Percentiles rank a stretch among this genome's conserved stretches.
phyloP scores from a whole-genome alignment of 1,140 invertebrate genomes.

The Drosophila oshimai region DNA sequence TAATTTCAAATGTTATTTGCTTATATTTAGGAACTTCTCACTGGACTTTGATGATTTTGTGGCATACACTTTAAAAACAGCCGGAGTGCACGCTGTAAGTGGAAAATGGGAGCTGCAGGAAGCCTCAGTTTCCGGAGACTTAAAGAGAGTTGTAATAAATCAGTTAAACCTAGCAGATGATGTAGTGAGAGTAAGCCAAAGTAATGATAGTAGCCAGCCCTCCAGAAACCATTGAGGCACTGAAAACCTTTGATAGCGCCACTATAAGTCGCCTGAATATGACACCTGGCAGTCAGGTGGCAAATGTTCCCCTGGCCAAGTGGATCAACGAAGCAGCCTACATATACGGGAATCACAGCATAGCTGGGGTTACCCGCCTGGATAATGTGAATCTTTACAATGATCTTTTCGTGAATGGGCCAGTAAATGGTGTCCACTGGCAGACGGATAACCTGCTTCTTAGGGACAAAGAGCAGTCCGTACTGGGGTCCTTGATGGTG shows the following conservation, averaged over 20 bases:
- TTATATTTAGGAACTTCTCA: constrained; percentile 36
- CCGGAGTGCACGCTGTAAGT: constrained; percentile 51
- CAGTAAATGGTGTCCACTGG: constrained; percentile 60
- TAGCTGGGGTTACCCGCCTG: constrained; percentile 49
- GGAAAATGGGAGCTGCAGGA: constrained; percentile 54
- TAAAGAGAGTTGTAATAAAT: constrained; percentile 75
- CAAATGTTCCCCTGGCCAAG: constrained; percentile 76
- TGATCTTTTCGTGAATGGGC: constrained; percentile 55
- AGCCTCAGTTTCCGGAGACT: constrained; percentile 47
- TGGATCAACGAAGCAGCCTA: constrained; percentile 82
- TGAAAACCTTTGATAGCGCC: constrained; percentile 69
- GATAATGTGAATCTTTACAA: constrained; percentile 68
- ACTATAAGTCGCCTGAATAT: constrained; percentile 61
- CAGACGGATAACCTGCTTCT: constrained; percentile 47
- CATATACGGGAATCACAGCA: constrained; percentile 70
- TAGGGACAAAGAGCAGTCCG: constrained; percentile 45
- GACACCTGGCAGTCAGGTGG: constrained; percentile 64
- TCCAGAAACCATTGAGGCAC: constrained; percentile 16
- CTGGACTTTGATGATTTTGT: constrained; percentile 75
- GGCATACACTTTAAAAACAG: constrained; percentile 59
- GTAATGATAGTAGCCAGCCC: constrained; percentile 13
- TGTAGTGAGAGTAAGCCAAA: constrained; percentile 52
- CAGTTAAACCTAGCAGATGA: constrained; percentile 82
- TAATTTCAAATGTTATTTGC: not conserved
- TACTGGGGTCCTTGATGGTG: constrained; percentile 54